Conservation (phyloP, 2,888 invertebrate species). For the Drosophila cognata region DNA sequence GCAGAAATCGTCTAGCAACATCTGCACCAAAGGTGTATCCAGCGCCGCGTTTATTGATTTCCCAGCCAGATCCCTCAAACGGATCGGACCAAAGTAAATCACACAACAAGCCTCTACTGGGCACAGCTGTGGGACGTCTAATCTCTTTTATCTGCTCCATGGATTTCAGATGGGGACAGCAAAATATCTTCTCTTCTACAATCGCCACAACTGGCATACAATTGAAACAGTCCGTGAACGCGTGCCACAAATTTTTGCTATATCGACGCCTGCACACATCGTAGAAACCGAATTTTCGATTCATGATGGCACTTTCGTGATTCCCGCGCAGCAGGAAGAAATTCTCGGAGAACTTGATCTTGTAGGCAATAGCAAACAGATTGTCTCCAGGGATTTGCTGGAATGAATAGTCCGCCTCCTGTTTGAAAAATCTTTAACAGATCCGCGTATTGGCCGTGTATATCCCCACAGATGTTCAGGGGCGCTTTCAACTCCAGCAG, state of each 20-base stretch:
- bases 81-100: conserved; percentile 98
- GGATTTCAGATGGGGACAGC: conserved; percentile 93
- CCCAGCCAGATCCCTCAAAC: conserved; percentile 88
- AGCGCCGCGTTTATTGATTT: too few species aligned
- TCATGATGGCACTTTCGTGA: conserved; percentile 98
- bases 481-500: conserved; percentile 98
- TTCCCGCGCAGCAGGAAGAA: conserved; percentile 97
- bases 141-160: conserved; percentile 99
- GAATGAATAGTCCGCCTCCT: conserved; percentile 98
- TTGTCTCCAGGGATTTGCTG: conserved; percentile 98
- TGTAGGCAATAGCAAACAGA: conserved; percentile 98
- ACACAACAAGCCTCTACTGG: conserved; percentile 97
- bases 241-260: conserved; percentile 99
- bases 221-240: conserved; percentile 99
- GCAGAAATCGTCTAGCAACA: too few species aligned
- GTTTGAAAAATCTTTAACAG: conserved; percentile 82
- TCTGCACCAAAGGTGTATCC: too few species aligned
- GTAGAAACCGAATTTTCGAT: conserved; percentile 96
- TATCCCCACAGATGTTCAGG: conserved; percentile 99
- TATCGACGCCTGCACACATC: conserved; percentile 97
- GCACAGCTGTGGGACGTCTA: conserved; percentile 98
- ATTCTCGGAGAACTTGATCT: conserved; percentile 99
- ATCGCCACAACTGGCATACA: conserved; percentile 99
- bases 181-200: conserved; percentile 92
- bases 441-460: conserved; percentile 91